phyloP scores from a whole-genome alignment of 2,113 vertebrate species.

The Raja brachyura region DNA sequence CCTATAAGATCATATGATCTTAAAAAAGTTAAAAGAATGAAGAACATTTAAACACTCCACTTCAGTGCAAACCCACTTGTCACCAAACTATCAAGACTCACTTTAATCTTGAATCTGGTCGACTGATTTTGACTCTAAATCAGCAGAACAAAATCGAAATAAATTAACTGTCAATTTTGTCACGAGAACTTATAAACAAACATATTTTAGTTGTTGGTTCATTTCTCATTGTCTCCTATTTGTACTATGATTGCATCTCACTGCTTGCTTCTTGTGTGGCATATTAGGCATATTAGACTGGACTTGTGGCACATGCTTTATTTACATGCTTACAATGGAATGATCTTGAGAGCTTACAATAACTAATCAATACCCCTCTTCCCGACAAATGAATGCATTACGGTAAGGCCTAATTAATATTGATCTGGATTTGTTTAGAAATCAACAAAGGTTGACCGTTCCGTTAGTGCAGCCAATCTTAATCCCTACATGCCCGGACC shows the following conservation, averaged over 20 bases:
- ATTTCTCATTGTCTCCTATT: neutral
- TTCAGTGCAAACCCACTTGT: neutral
- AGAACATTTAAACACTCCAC: neutral
- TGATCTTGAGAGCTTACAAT: constrained; percentile 12
- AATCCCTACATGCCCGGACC: constrained; percentile 16
- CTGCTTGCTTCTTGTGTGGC: neutral
- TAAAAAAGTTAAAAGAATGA: too few relatives aligned
- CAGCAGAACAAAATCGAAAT: neutral
- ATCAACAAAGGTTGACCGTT: neutral
- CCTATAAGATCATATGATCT: too few relatives aligned
- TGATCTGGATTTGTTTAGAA: constrained; percentile 30
- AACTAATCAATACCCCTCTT: neutral
- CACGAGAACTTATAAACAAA: neutral
- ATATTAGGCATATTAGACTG: neutral
- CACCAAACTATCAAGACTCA: neutral
- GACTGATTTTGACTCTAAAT: too few relatives aligned
- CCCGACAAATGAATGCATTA: neutral
- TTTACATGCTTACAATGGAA: neutral
- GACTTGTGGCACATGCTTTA: constrained; percentile 17
- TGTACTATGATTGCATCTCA: neutral
- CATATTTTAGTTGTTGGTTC: neutral
- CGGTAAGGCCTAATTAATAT: neutral
- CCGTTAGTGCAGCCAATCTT: neutral
- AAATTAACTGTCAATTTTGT: neutral
- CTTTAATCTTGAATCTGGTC: neutral